Conservation (phyloP, 2,797 vertebrate genomes). For the Hybognathus amarus region DNA sequence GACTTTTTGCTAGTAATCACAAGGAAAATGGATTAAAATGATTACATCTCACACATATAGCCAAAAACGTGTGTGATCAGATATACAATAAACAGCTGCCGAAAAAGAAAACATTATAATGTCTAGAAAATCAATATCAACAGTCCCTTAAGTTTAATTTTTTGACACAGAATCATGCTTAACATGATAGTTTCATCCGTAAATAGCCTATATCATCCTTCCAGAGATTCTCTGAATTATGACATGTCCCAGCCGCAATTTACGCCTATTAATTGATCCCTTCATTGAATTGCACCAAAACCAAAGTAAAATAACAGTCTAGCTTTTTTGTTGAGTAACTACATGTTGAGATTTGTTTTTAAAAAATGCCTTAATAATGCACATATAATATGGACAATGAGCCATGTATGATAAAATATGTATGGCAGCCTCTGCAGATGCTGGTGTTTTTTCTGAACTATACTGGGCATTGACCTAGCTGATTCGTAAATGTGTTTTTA, state of each 20-base stretch:
- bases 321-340: slow-evolving; percentile 1
- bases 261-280: background rate
- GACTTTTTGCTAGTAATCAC: no score
- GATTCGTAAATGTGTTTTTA: slow-evolving; percentile 18
- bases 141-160: no score
- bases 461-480: slow-evolving; percentile 8
- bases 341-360: background rate
- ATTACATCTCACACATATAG: no score
- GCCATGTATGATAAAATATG: background rate
- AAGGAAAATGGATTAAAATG: no score
- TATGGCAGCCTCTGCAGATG: background rate
- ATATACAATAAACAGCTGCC: background rate
- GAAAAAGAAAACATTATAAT: no score
- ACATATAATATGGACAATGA: background rate
- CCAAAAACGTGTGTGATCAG: background rate
- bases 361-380: background rate
- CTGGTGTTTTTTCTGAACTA: background rate
- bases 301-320: background rate
- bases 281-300: background rate
- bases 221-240: background rate
- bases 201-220: background rate
- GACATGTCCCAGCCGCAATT: background rate
- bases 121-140: no score
- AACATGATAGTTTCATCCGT: no score
- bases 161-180: no score